Evolutionary conservation across 2,888 invertebrate species (phyloP), one percentile per base, ranked within the genome.

Genomic region (Diaprepes abbreviatus): DNA sequence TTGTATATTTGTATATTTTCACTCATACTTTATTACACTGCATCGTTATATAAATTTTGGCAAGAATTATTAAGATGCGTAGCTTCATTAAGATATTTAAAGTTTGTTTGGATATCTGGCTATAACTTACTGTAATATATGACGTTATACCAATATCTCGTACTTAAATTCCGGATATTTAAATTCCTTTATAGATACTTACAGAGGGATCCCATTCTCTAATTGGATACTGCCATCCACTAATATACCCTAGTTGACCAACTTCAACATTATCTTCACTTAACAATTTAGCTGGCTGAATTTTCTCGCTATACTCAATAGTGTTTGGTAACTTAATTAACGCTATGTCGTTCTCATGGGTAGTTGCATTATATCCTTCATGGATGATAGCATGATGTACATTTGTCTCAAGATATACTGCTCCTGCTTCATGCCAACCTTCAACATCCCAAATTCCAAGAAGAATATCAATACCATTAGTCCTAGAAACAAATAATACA

Each of bases 341-440:
- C 2, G 62, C 62, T 3, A 63, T 63, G 17, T 63, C 62, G n/a
- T 63, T 52, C 40, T 63, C 52, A 28, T 52, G 28, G 10, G 62
- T 63, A n/a, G 62, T 63, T 3, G 38, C 38, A 52, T 63, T 63
- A 14, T 52, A 63, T 14, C 24, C 50, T 17, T 63, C 62, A 17
- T 52, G 62, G 24, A 14, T n/a, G 10, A 16, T 36, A 6, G 50
- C 62, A n/a, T 31, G 7, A 4, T 21, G 21, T 14, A 52, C 28
- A 19, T 24, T 57, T 1, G 38, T 57, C 14, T 38, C 38, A 0
- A 24, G 3, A 7, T 1, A 0, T 12, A 38, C 1, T 0, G 21
- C 3, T 4, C 24, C 21, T 7, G 14, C 14, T 38, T 36, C 38
- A 12, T 57, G n/a, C 14, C 6, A 3, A 7, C 14, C 9, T 2